A percentile compares a stretch with the other conserved stretches of the same genome.
Evolutionary conservation across 2,888 invertebrate genomes (phyloP).

Genomic region (Apodemia zela): DNA sequence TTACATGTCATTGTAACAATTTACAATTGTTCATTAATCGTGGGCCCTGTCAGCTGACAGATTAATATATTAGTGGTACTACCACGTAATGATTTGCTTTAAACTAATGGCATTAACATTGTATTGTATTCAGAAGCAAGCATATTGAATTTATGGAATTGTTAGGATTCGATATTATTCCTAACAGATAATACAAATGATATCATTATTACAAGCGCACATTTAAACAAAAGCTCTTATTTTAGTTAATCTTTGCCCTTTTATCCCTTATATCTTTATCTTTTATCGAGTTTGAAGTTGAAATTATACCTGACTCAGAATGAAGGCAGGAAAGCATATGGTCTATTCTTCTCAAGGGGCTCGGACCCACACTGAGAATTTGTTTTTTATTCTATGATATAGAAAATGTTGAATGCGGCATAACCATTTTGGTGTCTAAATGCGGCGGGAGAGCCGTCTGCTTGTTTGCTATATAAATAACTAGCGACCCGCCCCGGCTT

Average conservation of each 20-base stretch:
- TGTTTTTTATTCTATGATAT: too few relatives aligned
- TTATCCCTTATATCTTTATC: too few relatives aligned
- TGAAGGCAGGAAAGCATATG: too few relatives aligned
- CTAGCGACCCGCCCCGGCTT: too few relatives aligned
- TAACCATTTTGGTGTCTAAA: too few relatives aligned
- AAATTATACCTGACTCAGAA: too few relatives aligned
- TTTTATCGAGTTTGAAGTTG: too few relatives aligned
- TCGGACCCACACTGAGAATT: too few relatives aligned
- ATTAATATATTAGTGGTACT: slow-evolving; percentile 41
- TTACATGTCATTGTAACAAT: slow-evolving; percentile 64
- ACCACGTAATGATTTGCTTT: slow-evolving; percentile 28
- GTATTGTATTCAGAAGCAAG: slow-evolving; percentile 13
- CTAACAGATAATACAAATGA: background rate
- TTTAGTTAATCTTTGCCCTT: background rate
- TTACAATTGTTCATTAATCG: slow-evolving; percentile 70
- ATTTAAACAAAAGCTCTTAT: slow-evolving; percentile 1
- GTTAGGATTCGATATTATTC: background rate
- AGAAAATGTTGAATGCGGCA: too few relatives aligned
- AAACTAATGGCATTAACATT: slow-evolving; percentile 10
- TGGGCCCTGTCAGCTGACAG: slow-evolving; percentile 54
- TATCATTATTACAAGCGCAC: background rate
- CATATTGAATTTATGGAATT: background rate
- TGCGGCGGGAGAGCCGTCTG: too few relatives aligned
- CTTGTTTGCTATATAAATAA: too few relatives aligned
- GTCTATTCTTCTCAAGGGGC: too few relatives aligned